These are phyloP conservation scores for Cyprinodon brontotheroides DNA, from an alignment of 2,113 vertebrate genomes.

Conservation along the genomic window DNA sequence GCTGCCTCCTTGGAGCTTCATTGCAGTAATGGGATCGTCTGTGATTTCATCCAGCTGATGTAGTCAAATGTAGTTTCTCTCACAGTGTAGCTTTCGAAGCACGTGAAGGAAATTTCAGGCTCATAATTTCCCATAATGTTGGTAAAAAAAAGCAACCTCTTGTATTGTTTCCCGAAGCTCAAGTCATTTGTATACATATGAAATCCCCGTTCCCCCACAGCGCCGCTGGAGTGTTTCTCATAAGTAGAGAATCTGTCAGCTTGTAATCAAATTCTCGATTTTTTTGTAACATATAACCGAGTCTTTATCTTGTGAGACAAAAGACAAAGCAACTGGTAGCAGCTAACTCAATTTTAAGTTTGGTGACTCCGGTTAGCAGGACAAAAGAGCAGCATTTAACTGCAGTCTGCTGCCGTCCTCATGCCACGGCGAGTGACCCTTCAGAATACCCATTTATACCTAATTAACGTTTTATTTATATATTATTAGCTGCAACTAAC, in stretches of 20 bases:
- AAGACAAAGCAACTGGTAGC: conserved; percentile 15
- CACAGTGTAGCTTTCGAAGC: conserved; percentile 37
- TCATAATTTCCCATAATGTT: conserved; percentile 26
- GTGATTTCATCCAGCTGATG: conserved; percentile 35
- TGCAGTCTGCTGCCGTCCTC: conserved; percentile 37
- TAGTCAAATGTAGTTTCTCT: conserved; percentile 67
- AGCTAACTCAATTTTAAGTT: conserved; percentile 11
- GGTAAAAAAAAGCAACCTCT: not conserved
- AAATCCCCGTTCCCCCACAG: not conserved
- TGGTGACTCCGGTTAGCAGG: conserved; percentile 7
- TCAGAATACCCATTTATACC: not conserved
- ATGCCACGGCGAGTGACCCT: conserved; percentile 13
- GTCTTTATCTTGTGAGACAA: conserved; percentile 20
- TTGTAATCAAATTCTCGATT: not conserved
- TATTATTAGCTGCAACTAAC: no score
- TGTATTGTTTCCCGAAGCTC: conserved; percentile 29
- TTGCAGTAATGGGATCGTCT: conserved; percentile 61
- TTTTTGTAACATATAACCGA: conserved; percentile 25
- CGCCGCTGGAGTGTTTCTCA: not conserved
- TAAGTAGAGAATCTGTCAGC: conserved; percentile 30
- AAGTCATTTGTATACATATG: conserved; percentile 8
- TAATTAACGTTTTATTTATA: not conserved
- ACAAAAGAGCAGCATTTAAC: conserved; percentile 37
- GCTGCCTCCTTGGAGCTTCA: conserved; percentile 58
- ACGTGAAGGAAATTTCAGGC: conserved; percentile 68